phyloP scores from a whole-genome alignment of 1,140 invertebrate species.

The Frieseomelitta varia region DNA sequence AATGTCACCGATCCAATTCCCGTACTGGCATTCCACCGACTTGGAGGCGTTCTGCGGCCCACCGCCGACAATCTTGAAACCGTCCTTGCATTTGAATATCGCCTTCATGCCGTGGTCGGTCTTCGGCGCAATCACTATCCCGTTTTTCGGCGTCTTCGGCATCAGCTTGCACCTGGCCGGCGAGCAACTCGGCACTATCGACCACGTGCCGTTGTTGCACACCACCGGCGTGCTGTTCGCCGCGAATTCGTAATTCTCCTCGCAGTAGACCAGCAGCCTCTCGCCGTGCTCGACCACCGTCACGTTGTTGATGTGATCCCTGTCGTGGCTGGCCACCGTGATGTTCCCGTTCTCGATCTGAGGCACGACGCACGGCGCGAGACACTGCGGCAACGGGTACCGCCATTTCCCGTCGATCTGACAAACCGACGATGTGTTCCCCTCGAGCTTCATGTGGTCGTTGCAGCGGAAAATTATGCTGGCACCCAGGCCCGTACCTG shows the following conservation, averaged over 20 bases:
- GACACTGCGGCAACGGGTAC: conserved; percentile 93
- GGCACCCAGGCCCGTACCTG: conserved; percentile 93
- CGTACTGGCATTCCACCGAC: conserved; percentile 93
- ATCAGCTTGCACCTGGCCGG: conserved; percentile 95
- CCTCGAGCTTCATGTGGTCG: conserved; percentile 95
- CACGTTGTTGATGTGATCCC: conserved; percentile 78
- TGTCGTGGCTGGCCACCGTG: conserved; percentile 80
- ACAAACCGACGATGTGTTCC: conserved; percentile 94
- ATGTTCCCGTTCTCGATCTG: conserved; percentile 92
- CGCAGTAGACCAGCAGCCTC: conserved; percentile 92
- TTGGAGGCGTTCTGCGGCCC: conserved; percentile 83
- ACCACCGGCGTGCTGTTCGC: conserved; percentile 88
- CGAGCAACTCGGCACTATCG: conserved; percentile 93
- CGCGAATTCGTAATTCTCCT: conserved; percentile 93
- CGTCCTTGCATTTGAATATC: conserved; percentile 95
- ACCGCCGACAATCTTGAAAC: conserved; percentile 87
- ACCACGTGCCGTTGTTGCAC: conserved; percentile 98
- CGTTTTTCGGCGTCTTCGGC: conserved; percentile 93
- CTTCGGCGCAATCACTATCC: conserved; percentile 97
- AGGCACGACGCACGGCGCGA: conserved; percentile 95
- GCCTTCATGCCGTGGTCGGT: conserved; percentile 97
- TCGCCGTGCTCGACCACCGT: conserved; percentile 92
- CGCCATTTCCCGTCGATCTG: conserved; percentile 96
- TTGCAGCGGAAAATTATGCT: conserved; percentile 97
- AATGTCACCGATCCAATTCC: conserved; percentile 94